Evolutionary conservation across 2,113 vertebrate species (phyloP).

Genomic region (Synchiropus splendidus): DNA sequence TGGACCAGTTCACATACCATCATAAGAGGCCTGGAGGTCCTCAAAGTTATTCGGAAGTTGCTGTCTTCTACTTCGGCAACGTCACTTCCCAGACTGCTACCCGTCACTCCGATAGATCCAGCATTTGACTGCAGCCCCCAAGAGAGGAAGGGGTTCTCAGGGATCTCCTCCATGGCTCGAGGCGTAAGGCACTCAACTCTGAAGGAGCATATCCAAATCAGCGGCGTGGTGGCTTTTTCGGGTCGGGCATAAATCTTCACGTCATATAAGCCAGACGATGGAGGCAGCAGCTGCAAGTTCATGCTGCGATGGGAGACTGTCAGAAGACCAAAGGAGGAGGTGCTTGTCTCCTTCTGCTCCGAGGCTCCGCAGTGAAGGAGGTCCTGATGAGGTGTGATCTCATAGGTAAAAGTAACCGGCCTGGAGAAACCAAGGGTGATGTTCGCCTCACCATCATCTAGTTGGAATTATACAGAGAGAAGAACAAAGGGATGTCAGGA

Average conservation of each 20-base stretch:
- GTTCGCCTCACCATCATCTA: slow-evolving; percentile 68
- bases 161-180: slow-evolving; percentile 46
- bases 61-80: slow-evolving; percentile 43
- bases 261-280: slow-evolving; percentile 56
- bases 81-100: slow-evolving; percentile 51
- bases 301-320: slow-evolving; percentile 46
- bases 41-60: slow-evolving; percentile 44
- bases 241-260: slow-evolving; percentile 69
- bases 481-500: too few relatives aligned
- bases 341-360: slow-evolving; percentile 39
- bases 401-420: slow-evolving; percentile 66
- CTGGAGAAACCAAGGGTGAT: slow-evolving; percentile 57
- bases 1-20: slow-evolving; percentile 60
- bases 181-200: slow-evolving; percentile 59
- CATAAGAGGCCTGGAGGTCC: slow-evolving; percentile 59
- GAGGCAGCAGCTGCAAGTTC: slow-evolving; percentile 66
- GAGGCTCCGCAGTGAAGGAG: slow-evolving; percentile 45
- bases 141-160: slow-evolving; percentile 67
- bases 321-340: slow-evolving; percentile 55
- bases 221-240: slow-evolving; percentile 25
- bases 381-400: slow-evolving; percentile 60
- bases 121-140: slow-evolving; percentile 62
- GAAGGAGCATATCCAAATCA: slow-evolving; percentile 72
- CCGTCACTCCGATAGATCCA: slow-evolving; percentile 51
- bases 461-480: slow-evolving; percentile 2